Evolutionary conservation across 2,113 vertebrate species (phyloP), one percentile per base, ranked within the genome.

Genomic region (Scatophagus argus): DNA sequence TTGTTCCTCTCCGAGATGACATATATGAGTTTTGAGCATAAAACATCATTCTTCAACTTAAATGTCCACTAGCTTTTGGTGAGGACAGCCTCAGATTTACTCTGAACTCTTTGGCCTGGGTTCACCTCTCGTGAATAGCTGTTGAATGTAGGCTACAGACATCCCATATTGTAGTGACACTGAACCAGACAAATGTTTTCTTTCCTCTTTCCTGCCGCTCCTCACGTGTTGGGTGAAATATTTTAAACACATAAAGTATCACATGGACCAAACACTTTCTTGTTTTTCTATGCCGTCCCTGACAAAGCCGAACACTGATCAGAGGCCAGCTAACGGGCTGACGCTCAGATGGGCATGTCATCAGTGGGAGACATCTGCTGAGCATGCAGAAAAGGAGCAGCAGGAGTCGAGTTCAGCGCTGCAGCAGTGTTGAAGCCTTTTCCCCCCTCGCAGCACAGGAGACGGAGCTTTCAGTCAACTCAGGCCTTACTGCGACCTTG

Each of bases 291-390:
- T 43, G 36, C 29, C 41, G 38, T 41, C 31, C 23, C 62, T 3
- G 65, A 58, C 75, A 51, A 59, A 65, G 58, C 51, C 21, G 1
- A 52, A 61, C 58, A 14, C 74, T 47, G 79, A 73, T 83, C 67
- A 52, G 36, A 62, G 39, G 71, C 51, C 72, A 19, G 81, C 47
- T 10, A 3, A 59, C 14, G 13, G 55, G n/a, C 43, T 17, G 12
- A 16, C 5, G 9, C 74, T 67, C 39, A 29, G 69, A 71, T 79
- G 64, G 56, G 58, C 52, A 78, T 85, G 78, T 87, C 87, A 84
- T 86, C 84, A 74, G 77, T 17, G 67, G 72, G 78, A 79, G 80
- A 85, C 83, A 90, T 91, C 81, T 92, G 90, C 87, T 90, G 88
- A 92, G 69, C 41, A 2, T 6, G 38, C 81, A 84, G 70, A 86